phyloP scores from a whole-genome alignment of 2,797 vertebrate species.

The Hafferia zeledoni region DNA sequence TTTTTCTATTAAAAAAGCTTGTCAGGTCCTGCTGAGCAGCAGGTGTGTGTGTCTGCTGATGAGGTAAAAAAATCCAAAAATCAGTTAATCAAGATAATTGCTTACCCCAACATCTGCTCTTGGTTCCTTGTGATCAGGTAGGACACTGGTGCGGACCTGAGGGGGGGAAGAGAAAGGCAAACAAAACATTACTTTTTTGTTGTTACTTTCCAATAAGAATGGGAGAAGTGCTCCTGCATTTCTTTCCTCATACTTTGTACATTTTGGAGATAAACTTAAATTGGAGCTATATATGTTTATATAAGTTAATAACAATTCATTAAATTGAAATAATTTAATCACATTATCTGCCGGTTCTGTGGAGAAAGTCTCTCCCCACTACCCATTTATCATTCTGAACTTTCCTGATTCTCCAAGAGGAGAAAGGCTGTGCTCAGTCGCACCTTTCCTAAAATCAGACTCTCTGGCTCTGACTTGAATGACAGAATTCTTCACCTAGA shows the following conservation, averaged over 20 bases:
- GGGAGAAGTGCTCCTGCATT: not conserved
- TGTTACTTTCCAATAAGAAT: not conserved
- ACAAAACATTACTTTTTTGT: not conserved
- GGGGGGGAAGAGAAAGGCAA: not conserved
- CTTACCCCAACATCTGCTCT: slow-evolving; percentile 78
- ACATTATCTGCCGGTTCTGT: not conserved
- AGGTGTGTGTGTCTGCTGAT: not conserved
- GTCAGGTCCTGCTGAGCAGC: not conserved
- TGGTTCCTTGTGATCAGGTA: slow-evolving; percentile 73
- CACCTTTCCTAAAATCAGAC: not conserved
- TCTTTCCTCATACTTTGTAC: not conserved
- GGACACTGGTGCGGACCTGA: slow-evolving; percentile 73
- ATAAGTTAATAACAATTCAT: not conserved
- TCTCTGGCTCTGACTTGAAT: not conserved
- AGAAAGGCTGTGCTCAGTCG: not conserved
- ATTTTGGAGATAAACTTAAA: not conserved
- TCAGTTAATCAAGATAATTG: not conserved
- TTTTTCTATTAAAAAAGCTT: not conserved
- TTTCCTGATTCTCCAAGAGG: not conserved
- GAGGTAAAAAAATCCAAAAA: not conserved
- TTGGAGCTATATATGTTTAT: not conserved
- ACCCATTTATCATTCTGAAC: not conserved
- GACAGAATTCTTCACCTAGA: not conserved
- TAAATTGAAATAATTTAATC: slow-evolving; percentile 13
- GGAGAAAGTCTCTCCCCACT: not conserved